Base-by-base conservation (phyloP, 1,140 invertebrate species). In the Campoletis sonorensis region DNA sequence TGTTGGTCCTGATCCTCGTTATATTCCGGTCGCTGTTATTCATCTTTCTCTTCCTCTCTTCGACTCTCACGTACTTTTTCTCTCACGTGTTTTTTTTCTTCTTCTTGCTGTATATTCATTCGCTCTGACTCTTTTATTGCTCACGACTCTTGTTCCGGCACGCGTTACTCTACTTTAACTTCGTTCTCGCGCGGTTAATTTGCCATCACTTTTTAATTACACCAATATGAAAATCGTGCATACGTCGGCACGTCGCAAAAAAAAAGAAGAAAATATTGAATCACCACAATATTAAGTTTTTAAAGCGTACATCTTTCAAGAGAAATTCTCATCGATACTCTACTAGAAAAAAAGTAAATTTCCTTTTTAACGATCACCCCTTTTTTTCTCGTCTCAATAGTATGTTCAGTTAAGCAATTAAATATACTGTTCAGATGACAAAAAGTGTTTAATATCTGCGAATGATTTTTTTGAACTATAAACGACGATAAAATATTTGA, bases 21-120 rank as follows among this genome's bases (percentile, higher is more conserved):
- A 33, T 70, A 33, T 88, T 85, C 83, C 85, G 87, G 82, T 30
- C 81, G 83, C 76, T 79, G 68, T 81, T 78, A 79, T 81, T 70
- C 84, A 80, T 81, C 76, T 79, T 68, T 49, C 27, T 30, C 58
- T 37, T 68, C 21, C 54, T 45, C 71, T 30, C 27, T 68, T 70
- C 81, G 18, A 33, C 23, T 40, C 40, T 3, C 51, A 79, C 67
- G 54, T 81, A 58, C n/a, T 23, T n/a, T 30, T 33, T 30, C 26
- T 27, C 10, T 67, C 26, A 15, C 10, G 10, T 30, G 8, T 0
- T 27, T 2, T 37, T 33, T 70, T 33, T 70, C 37, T 30, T 68
- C n/a, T n/a, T n/a, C n/a, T n/a, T n/a, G n/a, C n/a, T 70, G 0
- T 27, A 70, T 70, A 70, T 70, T 49, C 58, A 54, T 71, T 68